Conservation (phyloP, 1,140 invertebrate species). For the Anagrus nilaparvatae region DNA sequence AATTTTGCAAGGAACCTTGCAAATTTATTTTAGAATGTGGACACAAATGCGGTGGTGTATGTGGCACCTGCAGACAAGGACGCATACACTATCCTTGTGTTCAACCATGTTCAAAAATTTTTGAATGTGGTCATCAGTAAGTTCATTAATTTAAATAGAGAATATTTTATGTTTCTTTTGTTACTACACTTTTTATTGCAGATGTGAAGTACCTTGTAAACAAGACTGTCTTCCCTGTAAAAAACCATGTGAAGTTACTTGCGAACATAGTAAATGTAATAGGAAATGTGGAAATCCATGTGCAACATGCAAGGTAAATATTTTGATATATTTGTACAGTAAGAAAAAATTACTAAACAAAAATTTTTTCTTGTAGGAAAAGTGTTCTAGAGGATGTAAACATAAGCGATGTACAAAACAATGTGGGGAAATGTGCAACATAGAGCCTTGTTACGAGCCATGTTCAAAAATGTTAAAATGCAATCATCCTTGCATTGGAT, state of each 20-base stretch:
- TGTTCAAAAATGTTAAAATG: constrained; percentile 44
- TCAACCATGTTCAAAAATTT: not conserved
- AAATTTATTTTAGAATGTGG: not conserved
- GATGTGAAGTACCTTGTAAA: not conserved
- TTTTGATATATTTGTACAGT: not conserved
- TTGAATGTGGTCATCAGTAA: constrained; percentile 4
- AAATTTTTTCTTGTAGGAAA: constrained; percentile 2
- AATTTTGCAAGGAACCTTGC: constrained; percentile 3
- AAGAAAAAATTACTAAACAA: not conserved
- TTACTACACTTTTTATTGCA: not conserved
- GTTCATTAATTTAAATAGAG: too few species aligned
- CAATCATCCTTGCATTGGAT: constrained; percentile 52
- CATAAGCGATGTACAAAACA: constrained; percentile 46
- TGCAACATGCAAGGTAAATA: constrained; percentile 45
- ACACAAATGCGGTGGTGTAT: not conserved
- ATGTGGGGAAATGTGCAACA: constrained; percentile 46
- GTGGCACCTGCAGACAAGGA: not conserved
- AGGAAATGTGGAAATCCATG: constrained; percentile 51
- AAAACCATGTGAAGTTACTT: constrained; percentile 46
- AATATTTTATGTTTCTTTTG: not conserved
- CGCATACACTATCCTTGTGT: not conserved
- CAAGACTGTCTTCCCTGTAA: constrained; percentile 42
- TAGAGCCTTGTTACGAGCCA: constrained; percentile 42
- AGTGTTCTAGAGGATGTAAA: constrained; percentile 30
- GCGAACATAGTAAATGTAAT: constrained; percentile 46